Evolutionary conservation across 2,888 invertebrate genomes (phyloP).

Genomic region (Sarcophaga variegata): DNA sequence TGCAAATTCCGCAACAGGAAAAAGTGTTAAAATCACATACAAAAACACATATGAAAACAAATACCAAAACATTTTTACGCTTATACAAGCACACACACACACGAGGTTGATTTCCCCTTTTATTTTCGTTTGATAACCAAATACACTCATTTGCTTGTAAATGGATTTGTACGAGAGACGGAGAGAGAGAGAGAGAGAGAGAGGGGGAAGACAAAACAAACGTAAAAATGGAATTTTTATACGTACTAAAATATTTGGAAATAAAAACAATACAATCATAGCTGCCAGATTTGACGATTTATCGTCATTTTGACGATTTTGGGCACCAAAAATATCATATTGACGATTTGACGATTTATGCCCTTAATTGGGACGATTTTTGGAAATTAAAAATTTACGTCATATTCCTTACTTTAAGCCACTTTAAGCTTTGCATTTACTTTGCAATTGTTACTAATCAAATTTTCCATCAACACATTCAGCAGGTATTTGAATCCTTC

Average conservation of each 20-base stretch:
- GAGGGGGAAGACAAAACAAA: neutral
- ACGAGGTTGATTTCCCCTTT: no score
- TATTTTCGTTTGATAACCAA: neutral
- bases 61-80: conserved; percentile 19
- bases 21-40: conserved; percentile 26
- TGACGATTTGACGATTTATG: no score
- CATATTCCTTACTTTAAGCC: no score
- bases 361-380: no score
- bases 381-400: no score
- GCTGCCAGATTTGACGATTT: no score
- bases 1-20: conserved; percentile 4
- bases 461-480: no score
- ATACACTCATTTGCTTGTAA: neutral
- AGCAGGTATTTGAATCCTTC: no score
- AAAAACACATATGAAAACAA: neutral
- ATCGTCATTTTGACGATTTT: no score
- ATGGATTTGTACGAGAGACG: neutral
- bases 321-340: no score
- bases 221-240: conserved; percentile 18
- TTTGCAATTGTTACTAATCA: no score
- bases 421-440: no score
- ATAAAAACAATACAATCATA: neutral
- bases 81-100: neutral
- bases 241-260: conserved; percentile 24
- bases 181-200: neutral